These are phyloP conservation scores for Catagonus wagneri DNA, from an alignment of 2,113 vertebrate species.

Conservation along the genomic window DNA sequence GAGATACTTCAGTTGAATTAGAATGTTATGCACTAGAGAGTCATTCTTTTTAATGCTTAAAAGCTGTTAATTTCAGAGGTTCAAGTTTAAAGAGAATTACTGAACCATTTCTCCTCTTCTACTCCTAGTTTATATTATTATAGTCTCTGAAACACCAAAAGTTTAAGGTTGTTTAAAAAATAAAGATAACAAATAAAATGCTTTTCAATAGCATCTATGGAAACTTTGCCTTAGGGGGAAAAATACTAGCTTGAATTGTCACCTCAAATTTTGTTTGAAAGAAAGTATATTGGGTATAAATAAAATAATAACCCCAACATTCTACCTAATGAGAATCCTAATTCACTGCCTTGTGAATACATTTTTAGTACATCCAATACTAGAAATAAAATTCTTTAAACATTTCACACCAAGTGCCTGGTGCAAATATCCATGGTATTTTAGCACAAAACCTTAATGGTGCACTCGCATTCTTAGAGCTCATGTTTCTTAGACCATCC, in stretches of 20 bases:
- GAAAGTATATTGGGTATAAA: neutral
- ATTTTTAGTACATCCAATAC: neutral
- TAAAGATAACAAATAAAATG: conserved; percentile 22
- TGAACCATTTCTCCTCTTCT: conserved; percentile 1
- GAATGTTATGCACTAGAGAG: neutral
- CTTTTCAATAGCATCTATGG: neutral
- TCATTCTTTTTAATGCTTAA: neutral
- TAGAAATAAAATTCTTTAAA: too few species aligned
- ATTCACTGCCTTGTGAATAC: neutral
- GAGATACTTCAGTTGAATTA: neutral
- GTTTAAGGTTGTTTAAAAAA: neutral
- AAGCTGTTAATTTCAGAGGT: conserved; percentile 5
- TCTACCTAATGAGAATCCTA: neutral
- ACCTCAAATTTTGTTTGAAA: conserved; percentile 44
- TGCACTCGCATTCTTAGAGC: neutral
- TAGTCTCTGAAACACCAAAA: conserved; percentile 3
- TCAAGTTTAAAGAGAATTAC: conserved; percentile 6
- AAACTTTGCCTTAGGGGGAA: neutral
- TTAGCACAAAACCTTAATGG: neutral
- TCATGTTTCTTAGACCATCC: neutral
- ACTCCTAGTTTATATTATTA: neutral
- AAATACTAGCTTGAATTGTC: neutral
- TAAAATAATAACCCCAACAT: neutral
- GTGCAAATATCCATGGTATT: neutral
- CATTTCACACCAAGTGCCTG: neutral